Evolutionary conservation across 37 sponge, comb jelly and placozoan genomes (phyloP).

Genomic region (Ephydatia muelleri): DNA sequence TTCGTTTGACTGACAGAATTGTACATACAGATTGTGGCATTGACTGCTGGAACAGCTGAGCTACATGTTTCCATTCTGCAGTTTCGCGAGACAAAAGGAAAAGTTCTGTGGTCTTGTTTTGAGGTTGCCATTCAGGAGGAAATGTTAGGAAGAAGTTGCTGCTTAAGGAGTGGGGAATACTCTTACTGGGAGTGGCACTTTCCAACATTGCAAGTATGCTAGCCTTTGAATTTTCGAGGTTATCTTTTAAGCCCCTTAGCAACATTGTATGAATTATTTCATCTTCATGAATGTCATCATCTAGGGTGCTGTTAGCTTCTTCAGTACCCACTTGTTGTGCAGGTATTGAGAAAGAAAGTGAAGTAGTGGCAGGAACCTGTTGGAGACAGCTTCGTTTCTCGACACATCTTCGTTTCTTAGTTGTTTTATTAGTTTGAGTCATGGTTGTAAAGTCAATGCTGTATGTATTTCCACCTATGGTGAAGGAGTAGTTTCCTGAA

Average conservation of each 20-base stretch:
- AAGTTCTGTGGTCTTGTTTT: slow-evolving; percentile 25
- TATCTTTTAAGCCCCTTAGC: background rate
- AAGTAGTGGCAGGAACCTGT: background rate
- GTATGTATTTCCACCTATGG: slow-evolving; percentile 24
- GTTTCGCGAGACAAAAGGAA: slow-evolving; percentile 17
- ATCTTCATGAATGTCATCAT: background rate
- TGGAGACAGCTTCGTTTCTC: background rate
- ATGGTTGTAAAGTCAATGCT: slow-evolving; percentile 53
- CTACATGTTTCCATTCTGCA: slow-evolving; percentile 54
- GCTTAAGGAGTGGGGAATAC: background rate
- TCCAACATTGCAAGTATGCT: background rate
- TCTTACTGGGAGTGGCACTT: background rate
- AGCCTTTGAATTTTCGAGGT: background rate
- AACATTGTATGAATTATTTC: background rate
- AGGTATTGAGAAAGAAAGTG: background rate
- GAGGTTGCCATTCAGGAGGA: slow-evolving; percentile 62
- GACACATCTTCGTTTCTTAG: slow-evolving; percentile 20
- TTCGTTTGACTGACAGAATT: slow-evolving; percentile 42
- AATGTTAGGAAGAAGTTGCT: too few species aligned
- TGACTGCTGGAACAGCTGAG: slow-evolving; percentile 41
- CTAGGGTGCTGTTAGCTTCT: background rate
- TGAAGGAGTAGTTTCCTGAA: background rate
- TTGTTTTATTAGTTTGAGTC: slow-evolving; percentile 61
- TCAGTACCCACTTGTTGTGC: background rate
- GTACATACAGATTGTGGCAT: slow-evolving; percentile 11